phyloP scores from a whole-genome alignment of 2,113 vertebrate species.

The Caracal caracal region DNA sequence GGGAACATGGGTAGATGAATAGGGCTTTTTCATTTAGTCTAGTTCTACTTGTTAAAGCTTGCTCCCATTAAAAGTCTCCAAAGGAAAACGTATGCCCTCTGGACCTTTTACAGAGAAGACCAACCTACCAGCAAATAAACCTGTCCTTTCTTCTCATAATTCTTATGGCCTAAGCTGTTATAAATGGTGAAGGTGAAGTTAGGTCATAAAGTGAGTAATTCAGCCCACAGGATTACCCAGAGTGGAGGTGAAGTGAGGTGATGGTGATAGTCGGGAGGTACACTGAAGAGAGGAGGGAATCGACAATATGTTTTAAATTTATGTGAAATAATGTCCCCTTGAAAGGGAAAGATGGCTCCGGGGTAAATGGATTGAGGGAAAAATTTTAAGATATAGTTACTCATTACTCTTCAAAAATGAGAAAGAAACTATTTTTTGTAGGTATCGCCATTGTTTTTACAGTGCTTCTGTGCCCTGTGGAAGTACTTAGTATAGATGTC shows the following conservation, averaged over 20 bases:
- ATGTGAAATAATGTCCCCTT: not conserved
- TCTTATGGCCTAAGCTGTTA: not conserved
- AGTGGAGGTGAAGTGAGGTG: not conserved
- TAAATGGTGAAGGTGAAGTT: not conserved
- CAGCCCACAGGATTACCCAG: not conserved
- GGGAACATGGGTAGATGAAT: not conserved
- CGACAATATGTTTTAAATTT: not conserved
- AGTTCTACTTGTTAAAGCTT: not conserved
- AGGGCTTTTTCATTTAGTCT: not conserved
- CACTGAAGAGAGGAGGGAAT: not conserved
- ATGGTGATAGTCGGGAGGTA: rapidly evolving
- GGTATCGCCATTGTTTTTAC: not conserved
- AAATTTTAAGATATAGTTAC: not conserved
- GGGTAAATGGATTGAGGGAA: not conserved
- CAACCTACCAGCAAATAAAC: not conserved
- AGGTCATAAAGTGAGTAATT: not conserved
- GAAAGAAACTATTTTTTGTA: not conserved
- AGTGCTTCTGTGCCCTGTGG: not conserved
- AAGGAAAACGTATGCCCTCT: not conserved
- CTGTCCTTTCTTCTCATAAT: not conserved
- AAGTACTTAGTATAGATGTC: not conserved
- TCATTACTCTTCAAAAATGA: not conserved
- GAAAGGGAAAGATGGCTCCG: not conserved
- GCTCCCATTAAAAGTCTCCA: not conserved
- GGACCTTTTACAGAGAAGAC: not conserved